A percentile compares a stretch with the other conserved stretches of the same genome.
Conservation (phyloP, 2,888 invertebrate genomes). For the Platycnemis pennipes region DNA sequence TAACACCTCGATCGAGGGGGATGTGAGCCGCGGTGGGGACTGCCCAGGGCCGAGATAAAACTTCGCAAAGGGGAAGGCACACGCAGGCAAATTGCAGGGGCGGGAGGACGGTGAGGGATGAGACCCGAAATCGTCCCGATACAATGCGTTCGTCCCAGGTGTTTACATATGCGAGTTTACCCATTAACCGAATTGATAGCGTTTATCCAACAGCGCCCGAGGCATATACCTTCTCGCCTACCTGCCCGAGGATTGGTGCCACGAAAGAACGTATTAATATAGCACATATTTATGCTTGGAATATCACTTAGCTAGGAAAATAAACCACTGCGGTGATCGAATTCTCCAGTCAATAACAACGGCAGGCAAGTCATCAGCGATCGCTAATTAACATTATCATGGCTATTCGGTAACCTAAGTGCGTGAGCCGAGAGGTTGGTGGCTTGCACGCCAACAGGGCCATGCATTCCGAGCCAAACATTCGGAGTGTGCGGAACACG, state of each 20-base stretch:
- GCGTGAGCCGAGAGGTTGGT: neutral
- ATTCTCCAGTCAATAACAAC: conserved; percentile 47
- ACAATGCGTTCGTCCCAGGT: conserved; percentile 57
- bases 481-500: neutral
- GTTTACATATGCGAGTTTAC: conserved; percentile 54
- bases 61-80: neutral
- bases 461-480: neutral
- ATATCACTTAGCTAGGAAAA: conserved; percentile 10
- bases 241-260: neutral
- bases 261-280: neutral
- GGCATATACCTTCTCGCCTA: conserved; percentile 25
- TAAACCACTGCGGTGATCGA: conserved; percentile 6
- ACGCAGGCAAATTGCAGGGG: neutral
- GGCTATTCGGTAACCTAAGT: neutral
- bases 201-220: conserved; percentile 50
- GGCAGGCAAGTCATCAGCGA: conserved; percentile 21
- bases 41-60: neutral
- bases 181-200: conserved; percentile 63
- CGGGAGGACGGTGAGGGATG: neutral
- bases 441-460: neutral
- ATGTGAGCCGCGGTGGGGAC: neutral
- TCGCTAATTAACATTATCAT: conserved; percentile 43
- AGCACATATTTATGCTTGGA: neutral
- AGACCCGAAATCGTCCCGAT: neutral
- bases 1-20: neutral